Conservation (phyloP, 2,113 vertebrate genomes). For the Melanotaenia duboulayi region DNA sequence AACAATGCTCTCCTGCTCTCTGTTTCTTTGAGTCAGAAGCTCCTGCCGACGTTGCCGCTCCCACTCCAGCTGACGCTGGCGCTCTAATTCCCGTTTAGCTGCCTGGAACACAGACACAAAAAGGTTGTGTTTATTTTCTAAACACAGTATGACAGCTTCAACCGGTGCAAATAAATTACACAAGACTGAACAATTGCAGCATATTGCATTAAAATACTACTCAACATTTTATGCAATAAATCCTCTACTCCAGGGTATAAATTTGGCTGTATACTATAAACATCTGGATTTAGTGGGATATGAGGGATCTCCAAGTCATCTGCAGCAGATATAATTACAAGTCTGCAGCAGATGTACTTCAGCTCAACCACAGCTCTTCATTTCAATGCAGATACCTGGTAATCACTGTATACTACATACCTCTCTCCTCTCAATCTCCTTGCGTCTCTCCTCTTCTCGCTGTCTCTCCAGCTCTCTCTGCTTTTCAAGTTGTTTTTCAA, state of each 20-base stretch:
- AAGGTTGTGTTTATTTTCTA: background rate
- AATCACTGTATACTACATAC: constrained; percentile 37
- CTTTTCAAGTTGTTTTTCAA: constrained; percentile 93
- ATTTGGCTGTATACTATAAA: background rate
- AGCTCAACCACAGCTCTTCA: constrained; percentile 18
- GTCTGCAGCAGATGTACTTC: constrained; percentile 13
- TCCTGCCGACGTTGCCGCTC: constrained; percentile 95
- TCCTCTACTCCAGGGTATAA: background rate
- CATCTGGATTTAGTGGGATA: background rate
- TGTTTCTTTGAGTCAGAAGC: constrained; percentile 93
- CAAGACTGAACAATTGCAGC: background rate
- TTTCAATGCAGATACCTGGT: constrained; percentile 14
- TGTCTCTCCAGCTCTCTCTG: constrained; percentile 92
- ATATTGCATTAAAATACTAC: background rate
- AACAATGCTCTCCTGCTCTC: constrained; percentile 97
- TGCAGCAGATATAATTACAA: constrained; percentile 26
- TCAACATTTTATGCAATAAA: background rate
- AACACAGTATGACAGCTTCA: background rate
- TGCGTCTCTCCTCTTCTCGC: constrained; percentile 86
- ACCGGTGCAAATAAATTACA: background rate
- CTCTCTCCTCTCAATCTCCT: constrained; percentile 81
- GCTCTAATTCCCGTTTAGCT: constrained; percentile 94
- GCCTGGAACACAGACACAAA: constrained; percentile 80
- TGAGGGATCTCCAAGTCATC: background rate
- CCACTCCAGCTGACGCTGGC: constrained; percentile 96